A percentile compares a stretch with the other conserved stretches of the same genome.
Evolutionary conservation across 2,888 invertebrate genomes (phyloP).

Genomic region (Parthenolecanium corni): DNA sequence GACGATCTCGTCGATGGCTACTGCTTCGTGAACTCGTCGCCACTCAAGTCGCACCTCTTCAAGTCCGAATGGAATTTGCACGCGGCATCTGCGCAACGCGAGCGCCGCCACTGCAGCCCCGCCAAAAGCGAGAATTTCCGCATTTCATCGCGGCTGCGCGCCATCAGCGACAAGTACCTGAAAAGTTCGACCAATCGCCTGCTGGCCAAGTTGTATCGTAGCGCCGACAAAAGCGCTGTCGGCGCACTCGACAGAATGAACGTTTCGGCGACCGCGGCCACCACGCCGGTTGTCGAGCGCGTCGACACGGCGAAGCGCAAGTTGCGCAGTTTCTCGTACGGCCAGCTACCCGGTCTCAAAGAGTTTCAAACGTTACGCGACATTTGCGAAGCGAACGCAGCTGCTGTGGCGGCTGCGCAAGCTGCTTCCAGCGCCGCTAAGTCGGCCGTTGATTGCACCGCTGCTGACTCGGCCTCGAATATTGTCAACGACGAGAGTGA

Average conservation of each 20-base stretch:
- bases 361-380: constrained; percentile 45
- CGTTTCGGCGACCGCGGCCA: constrained; percentile 35
- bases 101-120: too few species aligned
- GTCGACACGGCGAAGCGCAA: constrained; percentile 11
- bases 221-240: constrained; percentile 34
- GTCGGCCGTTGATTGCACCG: background rate
- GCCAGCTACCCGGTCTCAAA: constrained; percentile 58
- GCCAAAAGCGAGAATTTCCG: constrained; percentile 38
- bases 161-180: constrained; percentile 61
- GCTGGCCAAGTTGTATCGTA: constrained; percentile 54
- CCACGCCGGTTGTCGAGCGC: constrained; percentile 42
- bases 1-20: constrained; percentile 24
- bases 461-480: constrained; percentile 17
- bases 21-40: background rate
- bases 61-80: constrained; percentile 1
- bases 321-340: constrained; percentile 58
- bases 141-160: constrained; percentile 55
- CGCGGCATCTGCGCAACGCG: background rate
- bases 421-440: constrained; percentile 35
- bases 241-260: constrained; percentile 35
- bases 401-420: background rate
- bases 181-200: constrained; percentile 57
- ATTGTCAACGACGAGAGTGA: constrained; percentile 26
- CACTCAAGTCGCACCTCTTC: background rate
- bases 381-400: constrained; percentile 1